Conservation (phyloP, 2,888 invertebrate genomes). For the Aspidiotus rigidus region DNA sequence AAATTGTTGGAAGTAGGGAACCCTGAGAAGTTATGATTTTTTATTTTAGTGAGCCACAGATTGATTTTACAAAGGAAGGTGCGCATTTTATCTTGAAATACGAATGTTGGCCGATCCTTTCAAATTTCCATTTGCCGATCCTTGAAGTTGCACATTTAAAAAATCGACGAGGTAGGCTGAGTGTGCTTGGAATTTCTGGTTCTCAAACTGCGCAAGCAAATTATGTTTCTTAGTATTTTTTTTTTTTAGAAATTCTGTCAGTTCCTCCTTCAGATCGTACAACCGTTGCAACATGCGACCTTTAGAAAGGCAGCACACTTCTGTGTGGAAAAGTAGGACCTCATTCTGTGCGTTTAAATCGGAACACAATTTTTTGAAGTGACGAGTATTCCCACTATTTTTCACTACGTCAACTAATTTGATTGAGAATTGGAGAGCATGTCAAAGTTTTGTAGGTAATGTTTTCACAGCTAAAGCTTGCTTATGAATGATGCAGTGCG, state of each 20-base stretch:
- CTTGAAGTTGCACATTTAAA: slow-evolving; percentile 9
- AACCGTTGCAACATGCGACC: too few relatives aligned
- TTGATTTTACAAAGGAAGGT: not conserved
- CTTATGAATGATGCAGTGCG: slow-evolving; percentile 33
- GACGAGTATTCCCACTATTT: slow-evolving; percentile 29
- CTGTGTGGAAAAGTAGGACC: too few relatives aligned
- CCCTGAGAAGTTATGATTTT: slow-evolving; percentile 8
- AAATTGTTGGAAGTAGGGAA: slow-evolving; percentile 7
- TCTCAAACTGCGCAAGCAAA: slow-evolving; percentile 5
- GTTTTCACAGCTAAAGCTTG: slow-evolving; percentile 34
- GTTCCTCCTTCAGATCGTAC: too few relatives aligned
- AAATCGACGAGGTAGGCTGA: slow-evolving; percentile 12
- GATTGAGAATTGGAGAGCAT: slow-evolving; percentile 10
- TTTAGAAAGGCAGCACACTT: too few relatives aligned
- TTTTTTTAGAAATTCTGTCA: not conserved
- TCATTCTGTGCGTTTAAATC: slow-evolving; percentile 15
- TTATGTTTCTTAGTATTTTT: not conserved
- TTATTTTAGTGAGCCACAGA: too few relatives aligned
- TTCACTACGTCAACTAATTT: slow-evolving; percentile 28
- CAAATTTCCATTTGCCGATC: slow-evolving; percentile 10
- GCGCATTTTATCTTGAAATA: slow-evolving; percentile 8
- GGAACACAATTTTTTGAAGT: slow-evolving; percentile 30
- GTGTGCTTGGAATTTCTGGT: slow-evolving; percentile 6
- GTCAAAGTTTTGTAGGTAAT: slow-evolving; percentile 26
- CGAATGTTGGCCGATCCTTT: slow-evolving; percentile 2